Conservation (phyloP, 2,888 invertebrate species). For the Hirtodrosophila cameraria region DNA sequence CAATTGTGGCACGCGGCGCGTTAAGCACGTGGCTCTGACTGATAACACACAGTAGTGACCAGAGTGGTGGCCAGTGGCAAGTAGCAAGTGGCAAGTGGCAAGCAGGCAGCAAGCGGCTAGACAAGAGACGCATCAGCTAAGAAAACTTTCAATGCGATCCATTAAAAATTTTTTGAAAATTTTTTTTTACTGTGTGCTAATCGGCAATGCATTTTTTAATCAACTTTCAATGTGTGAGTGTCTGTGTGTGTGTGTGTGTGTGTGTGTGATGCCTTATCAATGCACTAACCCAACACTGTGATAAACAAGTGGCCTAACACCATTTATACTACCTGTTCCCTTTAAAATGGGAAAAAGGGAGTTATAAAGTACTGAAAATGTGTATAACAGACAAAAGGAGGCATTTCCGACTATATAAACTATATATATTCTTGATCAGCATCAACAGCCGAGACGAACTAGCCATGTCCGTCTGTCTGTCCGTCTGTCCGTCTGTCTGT, state of each 20-base stretch:
- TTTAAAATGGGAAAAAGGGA: no score
- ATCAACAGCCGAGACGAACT: no score
- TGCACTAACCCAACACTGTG: conserved; percentile 45
- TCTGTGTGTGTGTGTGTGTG: conserved; percentile 12
- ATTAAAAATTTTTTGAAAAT: conserved; percentile 29
- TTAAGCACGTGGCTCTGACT: conserved; percentile 77
- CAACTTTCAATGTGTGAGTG: conserved; percentile 1
- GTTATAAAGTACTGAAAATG: no score
- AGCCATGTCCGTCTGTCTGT: no score
- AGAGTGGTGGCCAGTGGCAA: neutral
- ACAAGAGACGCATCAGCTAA: neutral
- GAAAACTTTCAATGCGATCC: conserved; percentile 19
- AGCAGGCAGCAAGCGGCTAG: no score
- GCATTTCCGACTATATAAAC: no score
- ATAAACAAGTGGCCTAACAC: conserved; percentile 45
- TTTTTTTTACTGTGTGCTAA: conserved; percentile 7
- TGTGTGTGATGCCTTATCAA: conserved; percentile 37
- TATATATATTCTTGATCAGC: no score
- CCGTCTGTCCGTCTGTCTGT: no score
- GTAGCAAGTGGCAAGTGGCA: neutral
- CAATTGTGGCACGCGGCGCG: conserved; percentile 78
- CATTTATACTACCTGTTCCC: no score
- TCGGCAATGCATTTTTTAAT: neutral
- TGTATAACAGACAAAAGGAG: no score
- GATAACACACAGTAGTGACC: conserved; percentile 66